These are phyloP conservation scores for Sarcophaga rosellei DNA, from an alignment of 2,888 invertebrate species.

Conservation along the genomic window DNA sequence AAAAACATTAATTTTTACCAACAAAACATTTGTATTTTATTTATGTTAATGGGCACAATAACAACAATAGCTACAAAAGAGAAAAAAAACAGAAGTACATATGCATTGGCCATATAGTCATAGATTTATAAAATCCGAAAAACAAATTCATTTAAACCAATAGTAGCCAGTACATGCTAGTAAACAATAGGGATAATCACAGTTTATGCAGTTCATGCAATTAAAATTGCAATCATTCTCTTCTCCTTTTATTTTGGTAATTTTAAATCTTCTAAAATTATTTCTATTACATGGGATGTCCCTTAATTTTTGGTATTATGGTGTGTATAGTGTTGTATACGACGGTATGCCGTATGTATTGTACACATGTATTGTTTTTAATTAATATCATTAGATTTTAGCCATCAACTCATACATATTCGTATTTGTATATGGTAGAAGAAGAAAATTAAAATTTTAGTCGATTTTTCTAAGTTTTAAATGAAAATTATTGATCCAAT, in stretches of 20 bases:
- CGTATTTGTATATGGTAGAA: neutral
- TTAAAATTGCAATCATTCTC: neutral
- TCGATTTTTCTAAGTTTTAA: conserved; percentile 3
- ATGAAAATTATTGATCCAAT: conserved; percentile 28
- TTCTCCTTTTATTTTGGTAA: neutral
- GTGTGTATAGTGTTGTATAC: neutral
- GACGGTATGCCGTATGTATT: neutral
- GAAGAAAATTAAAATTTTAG: too few relatives aligned
- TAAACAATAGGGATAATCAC: conserved; percentile 25
- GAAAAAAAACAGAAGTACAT: neutral
- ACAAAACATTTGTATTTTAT: conserved; percentile 54
- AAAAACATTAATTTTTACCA: conserved; percentile 52
- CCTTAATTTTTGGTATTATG: conserved; percentile 3
- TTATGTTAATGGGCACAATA: conserved; percentile 51
- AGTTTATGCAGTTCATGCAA: neutral
- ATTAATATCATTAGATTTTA: conserved; percentile 46
- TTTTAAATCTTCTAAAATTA: neutral
- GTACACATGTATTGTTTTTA: conserved; percentile 28
- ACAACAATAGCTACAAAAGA: neutral
- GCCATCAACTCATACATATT: neutral
- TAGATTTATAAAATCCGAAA: conserved; percentile 5
- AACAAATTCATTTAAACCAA: conserved; percentile 8
- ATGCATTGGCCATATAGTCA: neutral
- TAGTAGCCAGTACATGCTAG: neutral
- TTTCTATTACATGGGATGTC: neutral